Conservation (phyloP, 2,797 vertebrate species). For the Brachyalestes nurse region DNA sequence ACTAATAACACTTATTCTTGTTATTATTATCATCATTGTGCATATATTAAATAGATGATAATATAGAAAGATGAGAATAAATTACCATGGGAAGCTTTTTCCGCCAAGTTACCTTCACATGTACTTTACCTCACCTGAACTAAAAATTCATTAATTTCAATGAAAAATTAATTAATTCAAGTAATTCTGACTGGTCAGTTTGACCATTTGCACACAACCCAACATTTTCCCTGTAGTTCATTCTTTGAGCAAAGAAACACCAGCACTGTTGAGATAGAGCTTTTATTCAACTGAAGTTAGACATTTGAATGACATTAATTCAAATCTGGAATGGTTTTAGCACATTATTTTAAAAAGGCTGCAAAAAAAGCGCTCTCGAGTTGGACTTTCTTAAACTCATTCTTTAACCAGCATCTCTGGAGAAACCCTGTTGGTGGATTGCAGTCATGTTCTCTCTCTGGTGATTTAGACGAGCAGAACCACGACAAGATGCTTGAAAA, state of each 20-base stretch:
- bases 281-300: constrained; percentile 24
- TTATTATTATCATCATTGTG: too few species aligned
- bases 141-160: too few species aligned
- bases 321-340: constrained; percentile 42
- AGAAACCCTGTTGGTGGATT: constrained; percentile 4
- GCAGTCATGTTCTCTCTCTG: constrained; percentile 25
- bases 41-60: too few species aligned
- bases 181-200: too few species aligned
- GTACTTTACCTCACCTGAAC: too few species aligned
- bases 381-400: too few species aligned
- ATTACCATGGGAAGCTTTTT: too few species aligned
- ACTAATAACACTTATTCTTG: too few species aligned
- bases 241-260: background rate
- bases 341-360: background rate
- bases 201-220: too few species aligned
- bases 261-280: background rate
- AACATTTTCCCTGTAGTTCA: background rate
- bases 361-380: background rate
- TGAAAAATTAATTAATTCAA: too few species aligned
- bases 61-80: too few species aligned
- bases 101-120: too few species aligned
- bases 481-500: background rate
- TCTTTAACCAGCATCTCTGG: background rate
- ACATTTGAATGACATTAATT: constrained; percentile 25
- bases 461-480: constrained; percentile 11